Percentiles rank a stretch among this genome's conserved stretches.
phyloP scores from a whole-genome alignment of 2,888 invertebrate species.

The Drosophila melanocephala region DNA sequence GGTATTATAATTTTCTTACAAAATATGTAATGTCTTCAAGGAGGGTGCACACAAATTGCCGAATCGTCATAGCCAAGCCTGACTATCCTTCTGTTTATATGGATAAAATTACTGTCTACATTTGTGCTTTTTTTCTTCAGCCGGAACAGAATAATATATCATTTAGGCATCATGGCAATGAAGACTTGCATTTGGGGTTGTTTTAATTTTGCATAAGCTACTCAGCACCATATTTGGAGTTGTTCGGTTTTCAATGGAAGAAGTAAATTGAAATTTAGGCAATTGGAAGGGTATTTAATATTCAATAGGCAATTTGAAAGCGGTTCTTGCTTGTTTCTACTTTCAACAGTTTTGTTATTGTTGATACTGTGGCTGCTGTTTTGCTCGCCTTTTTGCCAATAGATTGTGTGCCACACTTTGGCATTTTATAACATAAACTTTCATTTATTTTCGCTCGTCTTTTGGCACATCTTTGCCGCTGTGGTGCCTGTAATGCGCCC shows the following conservation, averaged over 20 bases:
- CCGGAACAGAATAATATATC: too few species aligned
- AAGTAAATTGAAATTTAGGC: not conserved
- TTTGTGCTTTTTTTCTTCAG: not conserved
- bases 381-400: slow-evolving; percentile 47
- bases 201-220: not conserved
- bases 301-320: not conserved
- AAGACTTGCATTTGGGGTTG: fast-evolving
- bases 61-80: not conserved
- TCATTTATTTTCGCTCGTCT: slow-evolving; percentile 77
- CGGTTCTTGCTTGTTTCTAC: not conserved
- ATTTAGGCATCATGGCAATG: not conserved
- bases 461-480: slow-evolving; percentile 50
- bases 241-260: not conserved
- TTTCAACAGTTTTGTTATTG: slow-evolving; percentile 24
- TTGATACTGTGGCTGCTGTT: slow-evolving; percentile 22
- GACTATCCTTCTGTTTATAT: not conserved
- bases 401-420: slow-evolving; percentile 79
- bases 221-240: not conserved
- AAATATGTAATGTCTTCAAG: not conserved
- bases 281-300: slow-evolving; percentile 5
- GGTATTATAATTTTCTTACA: not conserved
- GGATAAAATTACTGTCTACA: not conserved
- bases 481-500: slow-evolving; percentile 66
- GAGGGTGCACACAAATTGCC: not conserved
- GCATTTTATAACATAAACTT: slow-evolving; percentile 82